Conservation (phyloP, 1,140 invertebrate genomes). For the Drosophila leontia region DNA sequence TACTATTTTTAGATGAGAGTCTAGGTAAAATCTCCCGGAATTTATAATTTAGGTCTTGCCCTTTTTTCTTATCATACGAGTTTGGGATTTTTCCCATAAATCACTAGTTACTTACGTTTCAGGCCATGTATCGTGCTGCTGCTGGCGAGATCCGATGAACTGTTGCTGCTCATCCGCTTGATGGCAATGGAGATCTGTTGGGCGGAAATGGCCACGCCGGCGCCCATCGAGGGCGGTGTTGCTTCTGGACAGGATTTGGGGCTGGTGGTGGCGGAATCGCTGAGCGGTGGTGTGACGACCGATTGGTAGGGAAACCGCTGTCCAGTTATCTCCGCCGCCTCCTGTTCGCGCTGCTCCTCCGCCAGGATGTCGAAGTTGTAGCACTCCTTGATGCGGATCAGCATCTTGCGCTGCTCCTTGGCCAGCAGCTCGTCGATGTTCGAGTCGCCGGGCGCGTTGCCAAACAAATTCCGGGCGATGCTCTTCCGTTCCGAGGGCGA, state of each 20-base stretch:
- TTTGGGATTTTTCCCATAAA: background rate
- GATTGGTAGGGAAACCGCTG: slow-evolving; percentile 9
- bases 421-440: slow-evolving; percentile 25
- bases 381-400: background rate
- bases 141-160: slow-evolving; percentile 22
- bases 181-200: slow-evolving; percentile 9
- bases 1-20: background rate
- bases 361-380: slow-evolving; percentile 28
- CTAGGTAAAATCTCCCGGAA: background rate
- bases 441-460: background rate
- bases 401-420: slow-evolving; percentile 8
- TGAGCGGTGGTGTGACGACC: background rate
- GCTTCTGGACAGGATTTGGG: slow-evolving; percentile 5
- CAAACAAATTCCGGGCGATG: slow-evolving; percentile 48
- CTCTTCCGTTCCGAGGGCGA: slow-evolving; percentile 1
- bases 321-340: slow-evolving; percentile 3
- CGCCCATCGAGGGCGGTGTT: slow-evolving; percentile 18
- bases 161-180: background rate
- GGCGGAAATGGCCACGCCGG: slow-evolving; percentile 31
- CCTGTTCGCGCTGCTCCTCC: slow-evolving; percentile 10
- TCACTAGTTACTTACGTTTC: slow-evolving; percentile 45
- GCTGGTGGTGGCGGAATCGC: slow-evolving; percentile 17
- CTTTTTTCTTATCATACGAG: background rate
- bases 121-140: slow-evolving; percentile 12
- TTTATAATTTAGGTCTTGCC: background rate